phyloP scores from a whole-genome alignment of 64 coral and sea anemone genomes.

The Astreopora myriophthalma region DNA sequence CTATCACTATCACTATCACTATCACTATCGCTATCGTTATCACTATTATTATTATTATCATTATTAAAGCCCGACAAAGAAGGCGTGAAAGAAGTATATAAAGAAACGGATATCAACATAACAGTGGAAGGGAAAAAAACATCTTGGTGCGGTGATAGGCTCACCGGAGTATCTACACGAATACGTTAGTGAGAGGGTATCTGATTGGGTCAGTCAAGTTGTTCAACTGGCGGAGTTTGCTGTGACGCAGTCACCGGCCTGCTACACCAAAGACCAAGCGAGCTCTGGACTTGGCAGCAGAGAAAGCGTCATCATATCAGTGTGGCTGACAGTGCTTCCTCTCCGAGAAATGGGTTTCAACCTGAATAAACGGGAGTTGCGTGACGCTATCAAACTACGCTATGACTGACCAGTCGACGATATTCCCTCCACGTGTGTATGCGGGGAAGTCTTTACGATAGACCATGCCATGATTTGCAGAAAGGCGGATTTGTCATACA shows the following conservation, averaged over 20 bases:
- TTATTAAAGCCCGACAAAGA: neutral
- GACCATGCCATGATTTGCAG: conserved; percentile 27
- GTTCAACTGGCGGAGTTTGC: neutral
- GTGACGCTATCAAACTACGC: neutral
- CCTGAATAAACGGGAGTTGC: neutral
- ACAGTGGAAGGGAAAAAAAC: neutral
- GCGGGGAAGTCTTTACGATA: neutral
- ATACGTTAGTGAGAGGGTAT: neutral
- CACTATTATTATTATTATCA: no score
- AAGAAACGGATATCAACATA: neutral
- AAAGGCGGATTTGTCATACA: neutral
- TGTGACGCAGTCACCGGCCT: neutral
- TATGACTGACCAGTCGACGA: conserved; percentile 11
- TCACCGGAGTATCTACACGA: neutral
- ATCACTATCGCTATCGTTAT: no score
- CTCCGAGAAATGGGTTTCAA: neutral
- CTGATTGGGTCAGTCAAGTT: neutral
- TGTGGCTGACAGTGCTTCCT: neutral
- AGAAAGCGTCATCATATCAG: neutral
- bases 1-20: no score
- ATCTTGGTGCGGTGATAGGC: neutral
- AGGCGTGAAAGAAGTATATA: neutral
- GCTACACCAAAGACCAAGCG: neutral
- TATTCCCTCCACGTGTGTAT: neutral
- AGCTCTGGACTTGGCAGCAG: neutral